Conservation (phyloP, 2,113 vertebrate species). For the Nothobranchius kuhntae region DNA sequence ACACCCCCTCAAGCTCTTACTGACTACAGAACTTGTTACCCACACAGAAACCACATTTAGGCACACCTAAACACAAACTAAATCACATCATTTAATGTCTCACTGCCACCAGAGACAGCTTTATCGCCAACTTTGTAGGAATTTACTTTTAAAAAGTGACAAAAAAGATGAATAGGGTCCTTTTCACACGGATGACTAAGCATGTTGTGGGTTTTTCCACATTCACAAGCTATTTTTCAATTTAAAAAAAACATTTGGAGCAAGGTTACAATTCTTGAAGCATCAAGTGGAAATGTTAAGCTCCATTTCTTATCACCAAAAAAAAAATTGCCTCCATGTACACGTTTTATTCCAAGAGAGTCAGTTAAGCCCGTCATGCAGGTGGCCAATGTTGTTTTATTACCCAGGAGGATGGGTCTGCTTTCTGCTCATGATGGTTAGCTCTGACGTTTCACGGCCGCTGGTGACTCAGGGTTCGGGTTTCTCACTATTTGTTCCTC, state of each 20-base stretch:
- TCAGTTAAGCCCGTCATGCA: conserved; percentile 62
- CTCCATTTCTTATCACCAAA: conserved; percentile 17
- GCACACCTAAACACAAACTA: not conserved
- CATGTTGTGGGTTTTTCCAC: conserved; percentile 22
- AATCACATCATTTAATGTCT: not conserved
- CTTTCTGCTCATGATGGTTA: conserved; percentile 60
- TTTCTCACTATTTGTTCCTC: conserved; percentile 80
- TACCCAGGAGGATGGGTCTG: conserved; percentile 63
- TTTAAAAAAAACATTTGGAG: not conserved
- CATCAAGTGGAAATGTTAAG: not conserved
- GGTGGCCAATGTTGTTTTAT: conserved; percentile 69
- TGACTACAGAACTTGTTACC: conserved; percentile 1
- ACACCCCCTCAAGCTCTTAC: conserved; percentile 1
- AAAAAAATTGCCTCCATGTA: conserved; percentile 32
- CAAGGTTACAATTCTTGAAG: conserved; percentile 1
- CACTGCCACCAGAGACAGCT: conserved; percentile 2
- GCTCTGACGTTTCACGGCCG: conserved; percentile 66
- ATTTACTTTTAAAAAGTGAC: conserved; percentile 17
- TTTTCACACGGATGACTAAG: conserved; percentile 49
- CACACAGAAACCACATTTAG: not conserved
- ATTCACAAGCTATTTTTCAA: conserved; percentile 21
- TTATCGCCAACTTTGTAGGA: not conserved
- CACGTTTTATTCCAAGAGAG: conserved; percentile 24
- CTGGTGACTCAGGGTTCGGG: conserved; percentile 77
- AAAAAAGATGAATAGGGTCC: conserved; percentile 43